Evolutionary conservation across 1,140 invertebrate genomes (phyloP).

Genomic region (Batillaria attramentaria): DNA sequence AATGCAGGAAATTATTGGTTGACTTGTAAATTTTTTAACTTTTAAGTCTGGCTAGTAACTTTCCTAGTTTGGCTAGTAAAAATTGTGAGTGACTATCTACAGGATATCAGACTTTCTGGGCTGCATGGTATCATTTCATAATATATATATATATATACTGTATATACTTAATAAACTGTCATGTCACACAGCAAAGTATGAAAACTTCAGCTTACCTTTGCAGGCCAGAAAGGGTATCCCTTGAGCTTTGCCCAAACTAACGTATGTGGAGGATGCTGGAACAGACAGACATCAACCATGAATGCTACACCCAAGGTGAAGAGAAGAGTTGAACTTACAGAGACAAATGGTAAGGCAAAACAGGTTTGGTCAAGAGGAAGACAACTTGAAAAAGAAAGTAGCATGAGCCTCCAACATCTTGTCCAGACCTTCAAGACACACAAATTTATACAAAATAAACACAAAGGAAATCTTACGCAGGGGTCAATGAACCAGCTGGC

Average conservation of each 20-base stretch:
- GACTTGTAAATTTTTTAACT: no score
- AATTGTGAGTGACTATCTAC: no score
- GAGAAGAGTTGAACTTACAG: conserved; percentile 18
- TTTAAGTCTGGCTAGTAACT: no score
- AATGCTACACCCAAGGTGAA: no score
- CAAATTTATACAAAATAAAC: neutral
- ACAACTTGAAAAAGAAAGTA: conserved; percentile 4
- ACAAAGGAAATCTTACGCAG: conserved; percentile 77
- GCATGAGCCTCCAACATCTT: neutral
- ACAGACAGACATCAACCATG: no score
- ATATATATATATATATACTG: no score
- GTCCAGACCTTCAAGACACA: neutral
- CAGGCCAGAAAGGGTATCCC: conserved; percentile 96
- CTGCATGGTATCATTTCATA: no score
- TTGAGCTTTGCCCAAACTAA: conserved; percentile 94
- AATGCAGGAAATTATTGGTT: no score
- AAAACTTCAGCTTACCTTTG: conserved; percentile 79
- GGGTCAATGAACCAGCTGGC: conserved; percentile 92
- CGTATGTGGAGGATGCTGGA: conserved; percentile 82
- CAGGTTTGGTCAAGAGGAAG: neutral
- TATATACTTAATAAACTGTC: no score
- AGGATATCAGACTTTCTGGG: no score
- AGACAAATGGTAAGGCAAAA: neutral
- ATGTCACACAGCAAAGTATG: no score
- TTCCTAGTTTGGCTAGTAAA: no score